A percentile compares a stretch with the other conserved stretches of the same genome.
Evolutionary conservation across 2,888 invertebrate genomes (phyloP).

Genomic region (Acleris cristana): DNA sequence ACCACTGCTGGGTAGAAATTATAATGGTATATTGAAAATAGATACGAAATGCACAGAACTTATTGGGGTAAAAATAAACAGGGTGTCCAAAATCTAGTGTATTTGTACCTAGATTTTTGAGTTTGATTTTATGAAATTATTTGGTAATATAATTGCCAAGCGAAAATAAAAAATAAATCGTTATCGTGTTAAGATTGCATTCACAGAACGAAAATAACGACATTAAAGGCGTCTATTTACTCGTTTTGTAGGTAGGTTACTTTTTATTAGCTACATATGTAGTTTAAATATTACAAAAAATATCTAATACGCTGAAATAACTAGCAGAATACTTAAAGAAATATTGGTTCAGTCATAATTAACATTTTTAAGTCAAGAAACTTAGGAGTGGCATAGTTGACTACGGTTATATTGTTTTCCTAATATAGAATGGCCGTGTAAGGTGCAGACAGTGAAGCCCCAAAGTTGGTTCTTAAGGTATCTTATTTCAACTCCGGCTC

Average conservation of each 20-base stretch:
- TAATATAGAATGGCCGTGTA: slow-evolving; percentile 11
- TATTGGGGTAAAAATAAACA: too few relatives aligned
- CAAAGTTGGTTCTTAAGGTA: slow-evolving; percentile 15
- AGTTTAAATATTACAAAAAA: neutral
- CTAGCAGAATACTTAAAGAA: neutral
- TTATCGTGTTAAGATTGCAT: too few relatives aligned
- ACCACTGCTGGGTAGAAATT: neutral
- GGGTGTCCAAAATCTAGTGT: too few relatives aligned
- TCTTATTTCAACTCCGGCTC: neutral
- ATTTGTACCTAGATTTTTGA: too few relatives aligned
- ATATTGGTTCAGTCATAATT: neutral
- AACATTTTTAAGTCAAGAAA: neutral
- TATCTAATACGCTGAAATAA: neutral
- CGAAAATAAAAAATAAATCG: too few relatives aligned
- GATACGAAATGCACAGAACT: too few relatives aligned
- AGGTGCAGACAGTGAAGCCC: slow-evolving; percentile 13
- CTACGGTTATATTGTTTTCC: slow-evolving; percentile 14
- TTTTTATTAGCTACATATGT: too few relatives aligned
- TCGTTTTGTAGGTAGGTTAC: too few relatives aligned
- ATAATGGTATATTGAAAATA: neutral
- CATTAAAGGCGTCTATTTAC: too few relatives aligned
- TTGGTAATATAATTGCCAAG: too few relatives aligned
- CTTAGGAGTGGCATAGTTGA: slow-evolving; percentile 1
- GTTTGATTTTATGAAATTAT: too few relatives aligned
- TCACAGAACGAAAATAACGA: too few relatives aligned